Conservation (phyloP, 1,140 invertebrate species). For the Oryzaephilus surinamensis region DNA sequence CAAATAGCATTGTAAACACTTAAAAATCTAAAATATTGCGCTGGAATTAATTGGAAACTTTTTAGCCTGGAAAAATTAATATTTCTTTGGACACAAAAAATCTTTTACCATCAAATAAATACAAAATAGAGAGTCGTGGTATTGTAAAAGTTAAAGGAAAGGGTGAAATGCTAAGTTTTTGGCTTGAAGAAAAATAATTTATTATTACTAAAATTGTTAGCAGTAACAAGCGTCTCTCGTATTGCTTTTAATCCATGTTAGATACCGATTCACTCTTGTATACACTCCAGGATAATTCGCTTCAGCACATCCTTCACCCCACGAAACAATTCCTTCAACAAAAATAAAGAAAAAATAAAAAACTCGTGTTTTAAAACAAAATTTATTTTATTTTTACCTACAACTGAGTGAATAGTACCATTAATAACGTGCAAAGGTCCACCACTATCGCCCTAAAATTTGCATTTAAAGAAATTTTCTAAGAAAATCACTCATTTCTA, state of each 20-base stretch:
- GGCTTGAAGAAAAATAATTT: slow-evolving; percentile 47
- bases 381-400: slow-evolving; percentile 38
- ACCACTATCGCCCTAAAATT: slow-evolving; percentile 50
- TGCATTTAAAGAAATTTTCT: slow-evolving; percentile 1
- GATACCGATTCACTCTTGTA: slow-evolving; percentile 63
- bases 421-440: slow-evolving; percentile 48
- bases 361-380: background rate
- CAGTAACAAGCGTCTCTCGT: slow-evolving; percentile 60
- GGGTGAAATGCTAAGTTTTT: slow-evolving; percentile 75
- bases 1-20: slow-evolving; percentile 51
- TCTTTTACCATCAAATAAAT: slow-evolving; percentile 49
- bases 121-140: slow-evolving; percentile 53
- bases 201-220: slow-evolving; percentile 17
- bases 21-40: background rate
- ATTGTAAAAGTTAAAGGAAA: slow-evolving; percentile 72
- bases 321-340: slow-evolving; percentile 56
- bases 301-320: slow-evolving; percentile 71
- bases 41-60: background rate
- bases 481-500: no score
- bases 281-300: slow-evolving; percentile 78
- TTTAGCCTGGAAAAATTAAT: slow-evolving; percentile 45
- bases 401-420: slow-evolving; percentile 36
- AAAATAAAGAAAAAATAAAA: slow-evolving; percentile 21
- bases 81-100: slow-evolving; percentile 55
- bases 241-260: slow-evolving; percentile 59